Percentiles rank a stretch among this genome's conserved stretches.
Conservation (phyloP, 2,888 invertebrate species). For the Lobophora halterata region DNA sequence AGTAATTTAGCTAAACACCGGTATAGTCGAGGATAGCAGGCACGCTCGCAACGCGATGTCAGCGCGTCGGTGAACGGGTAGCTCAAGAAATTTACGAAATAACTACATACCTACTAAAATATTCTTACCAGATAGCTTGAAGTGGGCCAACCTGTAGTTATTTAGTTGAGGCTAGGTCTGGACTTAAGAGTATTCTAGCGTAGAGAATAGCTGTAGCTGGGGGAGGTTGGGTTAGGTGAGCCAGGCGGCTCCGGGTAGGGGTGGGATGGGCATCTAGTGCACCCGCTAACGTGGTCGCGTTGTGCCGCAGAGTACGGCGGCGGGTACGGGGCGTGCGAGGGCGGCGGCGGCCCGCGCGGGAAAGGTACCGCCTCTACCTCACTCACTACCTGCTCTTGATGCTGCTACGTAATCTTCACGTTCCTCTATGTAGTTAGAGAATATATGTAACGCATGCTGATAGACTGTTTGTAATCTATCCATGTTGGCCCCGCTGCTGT, state of each 20-base stretch:
- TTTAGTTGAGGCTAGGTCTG: too few species aligned
- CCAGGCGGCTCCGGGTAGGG: constrained; percentile 1
- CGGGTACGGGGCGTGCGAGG: constrained; percentile 93
- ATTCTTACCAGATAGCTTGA: too few species aligned
- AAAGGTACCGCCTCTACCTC: constrained; percentile 88
- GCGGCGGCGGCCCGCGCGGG: constrained; percentile 93
- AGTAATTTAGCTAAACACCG: too few species aligned
- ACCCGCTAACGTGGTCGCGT: constrained; percentile 77
- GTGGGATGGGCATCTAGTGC: constrained; percentile 39
- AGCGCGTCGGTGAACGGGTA: constrained; percentile 15
- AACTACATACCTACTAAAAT: neutral
- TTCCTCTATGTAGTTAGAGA: constrained; percentile 21
- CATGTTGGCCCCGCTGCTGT: constrained; percentile 42
- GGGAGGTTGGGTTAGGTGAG: neutral
- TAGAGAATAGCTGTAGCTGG: neutral
- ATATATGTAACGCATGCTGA: constrained; percentile 36
- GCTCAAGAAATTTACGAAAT: neutral
- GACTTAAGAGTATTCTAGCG: neutral
- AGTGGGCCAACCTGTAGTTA: too few species aligned
- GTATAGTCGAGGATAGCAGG: neutral
- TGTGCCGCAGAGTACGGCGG: constrained; percentile 90
- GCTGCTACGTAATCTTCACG: constrained; percentile 11
- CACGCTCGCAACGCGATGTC: constrained; percentile 3
- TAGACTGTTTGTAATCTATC: constrained; percentile 30
- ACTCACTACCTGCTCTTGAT: constrained; percentile 24